phyloP scores from a whole-genome alignment of 2,113 vertebrate species.

The Chloropsis cyanopogon region DNA sequence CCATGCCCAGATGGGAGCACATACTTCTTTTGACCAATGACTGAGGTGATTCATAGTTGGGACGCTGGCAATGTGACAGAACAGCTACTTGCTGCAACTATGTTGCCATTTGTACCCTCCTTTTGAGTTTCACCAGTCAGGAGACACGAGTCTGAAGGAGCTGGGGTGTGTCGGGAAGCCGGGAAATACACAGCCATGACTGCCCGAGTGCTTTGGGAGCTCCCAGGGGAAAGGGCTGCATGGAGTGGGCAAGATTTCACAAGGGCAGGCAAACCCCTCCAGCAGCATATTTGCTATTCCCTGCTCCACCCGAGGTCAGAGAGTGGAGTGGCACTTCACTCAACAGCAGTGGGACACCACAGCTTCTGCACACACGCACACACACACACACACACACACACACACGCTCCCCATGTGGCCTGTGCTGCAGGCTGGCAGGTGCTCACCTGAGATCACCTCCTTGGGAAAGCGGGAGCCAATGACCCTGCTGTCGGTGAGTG shows the following conservation, averaged over 20 bases:
- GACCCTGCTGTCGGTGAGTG: conserved; percentile 80
- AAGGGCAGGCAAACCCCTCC: background rate
- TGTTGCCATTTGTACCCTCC: background rate
- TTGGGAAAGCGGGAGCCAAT: conserved; percentile 71
- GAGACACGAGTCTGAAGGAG: background rate
- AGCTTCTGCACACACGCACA: background rate
- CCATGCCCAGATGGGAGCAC: rapidly evolving
- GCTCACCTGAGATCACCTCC: conserved; percentile 84
- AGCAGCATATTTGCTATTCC: background rate
- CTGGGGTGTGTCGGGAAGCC: background rate
- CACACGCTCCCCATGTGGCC: rapidly evolving
- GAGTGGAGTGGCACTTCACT: background rate
- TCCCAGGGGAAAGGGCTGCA: background rate
- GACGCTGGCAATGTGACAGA: rapidly evolving
- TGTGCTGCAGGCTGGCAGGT: rapidly evolving
- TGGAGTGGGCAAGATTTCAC: background rate
- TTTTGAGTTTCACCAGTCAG: background rate
- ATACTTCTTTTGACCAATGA: rapidly evolving
- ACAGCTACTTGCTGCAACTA: background rate
- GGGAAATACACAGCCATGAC: rapidly evolving
- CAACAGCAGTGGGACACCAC: rapidly evolving
- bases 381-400: no score
- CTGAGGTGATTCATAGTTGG: rapidly evolving
- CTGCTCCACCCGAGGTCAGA: background rate
- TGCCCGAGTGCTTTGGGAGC: background rate